Conservation (phyloP, 53 echinoderm and acorn worm genomes). For the Zoroaster sp. region DNA sequence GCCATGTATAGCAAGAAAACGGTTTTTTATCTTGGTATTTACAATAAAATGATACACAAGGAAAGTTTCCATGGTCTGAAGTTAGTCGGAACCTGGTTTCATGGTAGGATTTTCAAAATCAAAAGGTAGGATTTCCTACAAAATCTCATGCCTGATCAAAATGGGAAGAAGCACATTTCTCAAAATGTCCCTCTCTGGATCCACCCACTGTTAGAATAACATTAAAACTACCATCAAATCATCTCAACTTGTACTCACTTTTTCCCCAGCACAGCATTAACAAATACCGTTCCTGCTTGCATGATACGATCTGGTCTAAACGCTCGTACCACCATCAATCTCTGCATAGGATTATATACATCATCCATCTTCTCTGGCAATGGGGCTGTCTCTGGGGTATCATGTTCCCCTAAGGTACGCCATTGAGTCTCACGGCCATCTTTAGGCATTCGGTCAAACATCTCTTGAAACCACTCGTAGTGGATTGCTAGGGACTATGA, state of each 20-base stretch:
- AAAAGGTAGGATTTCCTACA: too few relatives aligned
- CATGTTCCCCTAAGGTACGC: slow-evolving; percentile 92
- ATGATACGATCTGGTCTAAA: slow-evolving; percentile 91
- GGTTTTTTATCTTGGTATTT: too few relatives aligned
- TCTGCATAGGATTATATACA: slow-evolving; percentile 86
- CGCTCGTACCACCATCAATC: slow-evolving; percentile 83
- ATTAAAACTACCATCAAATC: too few relatives aligned
- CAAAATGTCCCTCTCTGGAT: too few relatives aligned
- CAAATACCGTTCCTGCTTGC: slow-evolving; percentile 88
- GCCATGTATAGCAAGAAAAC: too few relatives aligned
- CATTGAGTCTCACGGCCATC: slow-evolving; percentile 98
- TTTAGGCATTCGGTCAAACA: slow-evolving; percentile 99
- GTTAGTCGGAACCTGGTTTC: too few relatives aligned
- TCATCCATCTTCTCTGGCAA: slow-evolving; percentile 99
- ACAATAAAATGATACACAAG: too few relatives aligned
- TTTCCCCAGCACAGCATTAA: slow-evolving; percentile 74
- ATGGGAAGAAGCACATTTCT: too few relatives aligned
- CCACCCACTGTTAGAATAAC: too few relatives aligned
- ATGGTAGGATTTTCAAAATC: too few relatives aligned
- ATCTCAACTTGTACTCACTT: slow-evolving; percentile 53
- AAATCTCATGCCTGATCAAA: too few relatives aligned
- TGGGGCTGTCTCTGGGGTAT: slow-evolving; percentile 79
- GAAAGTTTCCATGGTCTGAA: too few relatives aligned
- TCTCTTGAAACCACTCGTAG: slow-evolving; percentile 99
- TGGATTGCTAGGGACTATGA: slow-evolving; percentile 82